Base-by-base conservation (phyloP, 2,888 invertebrate genomes). In the Fabriciana adippe region DNA sequence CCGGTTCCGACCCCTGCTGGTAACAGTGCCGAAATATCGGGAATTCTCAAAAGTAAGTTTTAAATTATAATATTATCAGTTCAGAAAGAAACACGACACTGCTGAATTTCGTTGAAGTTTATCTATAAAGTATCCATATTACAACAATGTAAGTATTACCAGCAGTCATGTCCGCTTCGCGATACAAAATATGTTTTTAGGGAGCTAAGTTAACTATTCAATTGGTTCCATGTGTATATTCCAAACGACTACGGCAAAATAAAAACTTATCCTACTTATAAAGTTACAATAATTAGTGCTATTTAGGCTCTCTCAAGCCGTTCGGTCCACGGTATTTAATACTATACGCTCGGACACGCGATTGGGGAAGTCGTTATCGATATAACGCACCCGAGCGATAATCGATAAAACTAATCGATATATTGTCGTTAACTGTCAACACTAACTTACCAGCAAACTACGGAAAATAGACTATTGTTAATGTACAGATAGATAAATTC, bases 391-490 rank as follows among this genome's bases (percentile, higher is more conserved):
- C 55, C 71, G 55, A 66, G 73, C 61, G 61, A 61, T 35, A 51
- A 41, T 61, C 50, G 53, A 53, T 53, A 51, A 18, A 53, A 61
- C 51, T 15, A 61, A 76, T 77, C 76, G 74, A 72, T 72, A 75
- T 78, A 77, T 81, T 86, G 85, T 86, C 87, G 81, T 85, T 85
- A 79, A 79, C 76, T 77, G 80, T 80, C 77, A 81, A 79, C 79
- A 74, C 79, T 81, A 83, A 81, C 81, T 80, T 81, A 83, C 81
- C 81, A 80, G 87, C 84, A 83, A 85, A 87, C 90, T 89, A 89
- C 86, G 84, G 86, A 86, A 89, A 89, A 90, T 90, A 89, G 89
- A 88, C 83, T 75, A 73, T 80, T 72, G 73, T 78, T n/a, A 78
- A 81, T 59, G 48, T 59, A 59, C 47, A 59, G 47, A 48, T 35